Evolutionary conservation across 2,113 vertebrate genomes (phyloP).

Genomic region (Cyprinodon tularosa): DNA sequence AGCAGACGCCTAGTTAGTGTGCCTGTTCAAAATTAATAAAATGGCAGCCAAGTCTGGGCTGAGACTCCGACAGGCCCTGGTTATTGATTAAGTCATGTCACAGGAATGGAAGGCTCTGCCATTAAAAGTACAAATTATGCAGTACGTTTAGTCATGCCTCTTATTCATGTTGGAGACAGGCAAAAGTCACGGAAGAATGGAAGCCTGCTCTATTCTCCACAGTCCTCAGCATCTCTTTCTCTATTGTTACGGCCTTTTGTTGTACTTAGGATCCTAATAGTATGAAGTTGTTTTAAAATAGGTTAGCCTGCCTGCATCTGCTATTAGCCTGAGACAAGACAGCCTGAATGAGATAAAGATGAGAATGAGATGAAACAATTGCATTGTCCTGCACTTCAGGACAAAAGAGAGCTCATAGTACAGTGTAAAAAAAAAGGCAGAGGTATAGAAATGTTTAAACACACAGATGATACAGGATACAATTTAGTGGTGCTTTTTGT

Average conservation of each 20-base stretch:
- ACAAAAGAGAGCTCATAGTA: slow-evolving; percentile 49
- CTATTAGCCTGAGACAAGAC: slow-evolving; percentile 59
- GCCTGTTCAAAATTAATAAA: slow-evolving; percentile 87
- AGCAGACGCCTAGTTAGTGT: slow-evolving; percentile 83
- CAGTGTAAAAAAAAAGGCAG: slow-evolving; percentile 12
- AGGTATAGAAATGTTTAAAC: slow-evolving; percentile 18
- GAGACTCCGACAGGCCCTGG: slow-evolving; percentile 72
- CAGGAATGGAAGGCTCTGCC: slow-evolving; percentile 72
- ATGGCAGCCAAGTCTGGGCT: slow-evolving; percentile 71
- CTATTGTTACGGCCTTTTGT: slow-evolving; percentile 64
- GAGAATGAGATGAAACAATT: slow-evolving; percentile 54
- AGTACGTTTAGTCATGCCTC: slow-evolving; percentile 68
- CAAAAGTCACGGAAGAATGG: slow-evolving; percentile 68
- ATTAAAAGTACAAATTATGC: slow-evolving; percentile 80
- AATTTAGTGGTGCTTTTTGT: slow-evolving; percentile 59
- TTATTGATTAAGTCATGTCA: slow-evolving; percentile 86
- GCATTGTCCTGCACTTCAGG: slow-evolving; percentile 33
- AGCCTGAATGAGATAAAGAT: slow-evolving; percentile 62
- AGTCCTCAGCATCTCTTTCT: slow-evolving; percentile 51
- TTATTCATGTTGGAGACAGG: slow-evolving; percentile 78
- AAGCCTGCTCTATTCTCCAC: slow-evolving; percentile 62
- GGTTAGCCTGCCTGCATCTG: slow-evolving; percentile 56
- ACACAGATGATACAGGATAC: slow-evolving; percentile 22
- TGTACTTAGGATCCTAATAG: slow-evolving; percentile 63
- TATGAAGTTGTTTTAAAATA: slow-evolving; percentile 54